Evolutionary conservation across 2,797 vertebrate genomes (phyloP).

Genomic region (Gephyroberyx darwinii): DNA sequence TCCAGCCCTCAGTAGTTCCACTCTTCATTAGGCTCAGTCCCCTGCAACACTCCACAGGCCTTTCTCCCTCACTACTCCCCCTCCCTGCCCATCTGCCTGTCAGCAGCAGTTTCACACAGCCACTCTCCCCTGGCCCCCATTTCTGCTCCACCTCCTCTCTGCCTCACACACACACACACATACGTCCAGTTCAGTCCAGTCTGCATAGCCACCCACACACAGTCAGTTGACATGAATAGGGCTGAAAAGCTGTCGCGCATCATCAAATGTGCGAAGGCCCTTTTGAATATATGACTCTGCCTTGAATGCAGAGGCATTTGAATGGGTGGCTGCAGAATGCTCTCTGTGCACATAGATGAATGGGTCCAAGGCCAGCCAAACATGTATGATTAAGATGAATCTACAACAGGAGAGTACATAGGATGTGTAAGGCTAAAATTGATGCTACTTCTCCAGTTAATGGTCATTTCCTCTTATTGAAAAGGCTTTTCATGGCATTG

Average conservation of each 20-base stretch:
- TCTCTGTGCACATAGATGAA: slow-evolving; percentile 56
- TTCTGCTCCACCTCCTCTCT: slow-evolving; percentile 56
- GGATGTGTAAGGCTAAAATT: slow-evolving; percentile 44
- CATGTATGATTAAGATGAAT: slow-evolving; percentile 53
- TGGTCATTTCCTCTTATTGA: background rate
- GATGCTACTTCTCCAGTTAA: slow-evolving; percentile 36
- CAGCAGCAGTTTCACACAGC: slow-evolving; percentile 70
- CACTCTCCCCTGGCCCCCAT: slow-evolving; percentile 54
- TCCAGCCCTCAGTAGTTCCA: slow-evolving; percentile 34
- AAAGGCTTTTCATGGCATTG: slow-evolving; percentile 7
- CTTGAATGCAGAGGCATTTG: slow-evolving; percentile 69
- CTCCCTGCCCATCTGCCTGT: slow-evolving; percentile 57
- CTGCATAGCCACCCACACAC: slow-evolving; percentile 65
- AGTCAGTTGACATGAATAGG: slow-evolving; percentile 66
- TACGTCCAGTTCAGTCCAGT: slow-evolving; percentile 52
- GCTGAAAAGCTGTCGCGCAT: slow-evolving; percentile 71
- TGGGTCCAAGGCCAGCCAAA: slow-evolving; percentile 54
- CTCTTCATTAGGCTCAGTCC: slow-evolving; percentile 55
- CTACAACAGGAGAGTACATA: slow-evolving; percentile 22
- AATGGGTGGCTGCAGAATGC: slow-evolving; percentile 52
- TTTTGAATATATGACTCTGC: slow-evolving; percentile 68
- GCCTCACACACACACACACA: slow-evolving; percentile 9
- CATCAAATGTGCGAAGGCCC: slow-evolving; percentile 72
- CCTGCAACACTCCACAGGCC: slow-evolving; percentile 29
- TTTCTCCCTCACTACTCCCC: slow-evolving; percentile 22